These are phyloP conservation scores for Perccottus glenii DNA, from an alignment of 2,113 vertebrate genomes.

Conservation along the genomic window DNA sequence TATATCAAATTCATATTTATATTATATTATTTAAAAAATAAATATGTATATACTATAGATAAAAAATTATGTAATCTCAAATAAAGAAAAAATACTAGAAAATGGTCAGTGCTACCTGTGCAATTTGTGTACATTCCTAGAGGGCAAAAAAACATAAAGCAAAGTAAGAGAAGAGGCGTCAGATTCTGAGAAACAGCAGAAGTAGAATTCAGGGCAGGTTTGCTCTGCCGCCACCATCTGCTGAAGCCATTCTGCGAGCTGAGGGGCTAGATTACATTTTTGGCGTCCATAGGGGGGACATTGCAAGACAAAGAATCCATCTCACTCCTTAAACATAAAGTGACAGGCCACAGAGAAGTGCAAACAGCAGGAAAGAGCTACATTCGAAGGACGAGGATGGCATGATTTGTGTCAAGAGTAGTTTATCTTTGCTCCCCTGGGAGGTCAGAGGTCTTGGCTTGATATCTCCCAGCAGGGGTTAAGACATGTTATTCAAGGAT, in stretches of 20 bases:
- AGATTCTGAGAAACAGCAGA: conserved; percentile 37
- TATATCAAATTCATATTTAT: no score
- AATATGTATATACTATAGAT: background rate
- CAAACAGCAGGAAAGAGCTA: conserved; percentile 8
- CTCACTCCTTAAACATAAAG: conserved; percentile 32
- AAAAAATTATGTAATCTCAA: background rate
- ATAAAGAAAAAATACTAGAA: no score
- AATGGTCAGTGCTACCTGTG: background rate
- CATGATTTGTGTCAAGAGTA: background rate
- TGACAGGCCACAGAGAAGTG: conserved; percentile 15
- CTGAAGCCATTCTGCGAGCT: conserved; percentile 55
- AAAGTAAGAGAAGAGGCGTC: conserved; percentile 37
- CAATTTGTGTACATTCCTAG: conserved; percentile 14
- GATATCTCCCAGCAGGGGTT: conserved; percentile 18
- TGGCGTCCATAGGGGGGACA: conserved; percentile 38
- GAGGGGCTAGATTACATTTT: conserved; percentile 47
- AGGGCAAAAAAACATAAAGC: conserved; percentile 39
- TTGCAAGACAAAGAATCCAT: conserved; percentile 37
- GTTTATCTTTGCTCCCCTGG: conserved; percentile 2
- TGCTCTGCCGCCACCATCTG: conserved; percentile 58
- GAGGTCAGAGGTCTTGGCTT: conserved; percentile 17
- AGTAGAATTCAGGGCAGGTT: conserved; percentile 38
- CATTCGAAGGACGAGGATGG: background rate
- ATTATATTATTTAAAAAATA: no score
- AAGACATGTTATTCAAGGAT: conserved; percentile 35